Evolutionary conservation across 1,140 invertebrate species (phyloP).

Genomic region (Protaetia brevitarsis): DNA sequence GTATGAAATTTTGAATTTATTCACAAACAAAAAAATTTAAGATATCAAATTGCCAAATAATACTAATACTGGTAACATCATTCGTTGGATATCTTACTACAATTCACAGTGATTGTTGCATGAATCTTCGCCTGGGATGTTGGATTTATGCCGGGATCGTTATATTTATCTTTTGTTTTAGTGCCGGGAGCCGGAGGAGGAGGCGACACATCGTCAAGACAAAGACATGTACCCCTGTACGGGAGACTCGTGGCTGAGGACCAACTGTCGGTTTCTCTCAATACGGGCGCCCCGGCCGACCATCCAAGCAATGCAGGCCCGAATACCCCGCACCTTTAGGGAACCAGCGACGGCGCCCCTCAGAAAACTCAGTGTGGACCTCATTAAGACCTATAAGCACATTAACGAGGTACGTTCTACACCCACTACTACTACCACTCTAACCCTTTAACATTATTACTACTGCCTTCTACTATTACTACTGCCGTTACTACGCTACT

Average conservation of each 20-base stretch:
- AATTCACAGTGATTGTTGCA: not conserved
- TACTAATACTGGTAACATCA: too few relatives aligned
- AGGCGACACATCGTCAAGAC: slow-evolving; percentile 50
- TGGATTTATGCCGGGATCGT: slow-evolving; percentile 6
- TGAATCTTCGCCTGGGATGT: not conserved
- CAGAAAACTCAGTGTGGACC: slow-evolving; percentile 95
- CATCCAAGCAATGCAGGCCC: slow-evolving; percentile 83
- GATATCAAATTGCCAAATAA: too few relatives aligned
- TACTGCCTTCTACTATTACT: not conserved
- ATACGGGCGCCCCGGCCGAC: slow-evolving; percentile 66
- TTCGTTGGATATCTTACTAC: too few relatives aligned
- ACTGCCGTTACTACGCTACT: not conserved
- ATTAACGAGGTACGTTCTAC: slow-evolving; percentile 93
- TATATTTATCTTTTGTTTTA: slow-evolving; percentile 38
- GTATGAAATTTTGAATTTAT: too few relatives aligned
- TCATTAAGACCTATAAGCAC: slow-evolving; percentile 99
- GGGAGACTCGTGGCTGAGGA: slow-evolving; percentile 85
- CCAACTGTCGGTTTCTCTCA: slow-evolving; percentile 58
- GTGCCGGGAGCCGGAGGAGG: slow-evolving; percentile 48
- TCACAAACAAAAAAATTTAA: too few relatives aligned
- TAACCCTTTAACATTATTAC: slow-evolving; percentile 10
- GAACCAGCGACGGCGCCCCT: slow-evolving; percentile 90
- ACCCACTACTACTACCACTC: not conserved
- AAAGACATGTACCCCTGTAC: slow-evolving; percentile 74
- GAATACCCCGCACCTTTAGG: slow-evolving; percentile 87